These are phyloP conservation scores for Hypotaenidia okinawae DNA, from an alignment of 2,797 vertebrate genomes.

Conservation along the genomic window DNA sequence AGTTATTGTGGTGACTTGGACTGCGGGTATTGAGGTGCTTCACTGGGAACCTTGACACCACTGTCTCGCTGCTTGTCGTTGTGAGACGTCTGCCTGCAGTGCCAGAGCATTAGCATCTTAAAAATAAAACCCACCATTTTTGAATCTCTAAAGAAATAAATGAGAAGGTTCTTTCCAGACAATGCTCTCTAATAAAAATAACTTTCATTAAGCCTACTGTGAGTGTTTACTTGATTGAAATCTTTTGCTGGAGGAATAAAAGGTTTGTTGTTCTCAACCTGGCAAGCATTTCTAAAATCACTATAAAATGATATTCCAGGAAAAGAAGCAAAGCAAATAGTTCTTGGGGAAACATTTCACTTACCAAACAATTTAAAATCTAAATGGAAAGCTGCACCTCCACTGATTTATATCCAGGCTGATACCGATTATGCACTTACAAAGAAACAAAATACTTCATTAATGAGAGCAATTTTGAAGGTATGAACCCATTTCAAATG, in stretches of 20 bases:
- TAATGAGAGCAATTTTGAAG: background rate
- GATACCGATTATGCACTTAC: background rate
- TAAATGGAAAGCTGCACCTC: background rate
- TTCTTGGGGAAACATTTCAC: background rate
- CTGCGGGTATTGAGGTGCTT: background rate
- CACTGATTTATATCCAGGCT: background rate
- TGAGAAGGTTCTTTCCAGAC: background rate
- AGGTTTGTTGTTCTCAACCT: background rate
- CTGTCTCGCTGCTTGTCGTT: background rate
- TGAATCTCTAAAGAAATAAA: background rate
- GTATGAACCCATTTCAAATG: background rate
- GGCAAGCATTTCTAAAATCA: background rate
- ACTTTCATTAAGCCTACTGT: background rate
- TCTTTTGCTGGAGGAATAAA: background rate
- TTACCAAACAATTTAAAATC: constrained; percentile 14
- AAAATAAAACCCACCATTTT: background rate
- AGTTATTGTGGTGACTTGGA: background rate
- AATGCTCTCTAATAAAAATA: background rate
- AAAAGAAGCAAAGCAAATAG: constrained; percentile 4
- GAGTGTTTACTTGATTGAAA: background rate
- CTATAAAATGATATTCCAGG: background rate
- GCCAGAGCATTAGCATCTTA: background rate
- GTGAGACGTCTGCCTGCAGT: background rate
- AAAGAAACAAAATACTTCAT: background rate
- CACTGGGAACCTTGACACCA: background rate